These are phyloP conservation scores for Misgurnus anguillicaudatus DNA, from an alignment of 2,113 vertebrate genomes.

Conservation along the genomic window DNA sequence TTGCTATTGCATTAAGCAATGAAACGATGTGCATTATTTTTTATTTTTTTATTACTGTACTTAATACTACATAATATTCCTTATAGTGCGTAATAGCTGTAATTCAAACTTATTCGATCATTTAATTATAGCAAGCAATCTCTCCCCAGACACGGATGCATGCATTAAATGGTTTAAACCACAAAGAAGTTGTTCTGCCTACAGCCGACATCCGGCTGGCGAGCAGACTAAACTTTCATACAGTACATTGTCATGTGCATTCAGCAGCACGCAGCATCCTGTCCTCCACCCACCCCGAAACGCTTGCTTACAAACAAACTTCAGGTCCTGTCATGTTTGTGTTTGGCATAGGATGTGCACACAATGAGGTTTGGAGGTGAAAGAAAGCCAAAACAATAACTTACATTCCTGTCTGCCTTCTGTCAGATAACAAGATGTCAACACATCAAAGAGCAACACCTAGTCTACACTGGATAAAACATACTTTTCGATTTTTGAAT, in stretches of 20 bases:
- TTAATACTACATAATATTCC: too few relatives aligned
- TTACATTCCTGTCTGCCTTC: neutral
- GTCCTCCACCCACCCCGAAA: neutral
- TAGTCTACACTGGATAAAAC: too few relatives aligned
- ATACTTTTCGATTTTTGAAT: too few relatives aligned
- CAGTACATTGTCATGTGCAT: neutral
- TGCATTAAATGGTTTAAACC: too few relatives aligned
- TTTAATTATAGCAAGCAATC: too few relatives aligned
- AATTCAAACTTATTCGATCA: too few relatives aligned
- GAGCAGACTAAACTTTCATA: neutral
- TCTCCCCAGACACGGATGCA: too few relatives aligned
- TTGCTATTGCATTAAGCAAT: too few relatives aligned
- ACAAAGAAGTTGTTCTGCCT: neutral
- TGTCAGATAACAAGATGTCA: neutral
- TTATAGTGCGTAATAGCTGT: too few relatives aligned
- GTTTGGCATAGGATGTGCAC: neutral
- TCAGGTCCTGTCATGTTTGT: neutral
- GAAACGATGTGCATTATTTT: too few relatives aligned
- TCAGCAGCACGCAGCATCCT: neutral
- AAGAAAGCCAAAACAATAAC: slow-evolving; percentile 2
- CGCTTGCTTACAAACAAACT: slow-evolving; percentile 11
- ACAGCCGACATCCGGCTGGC: neutral
- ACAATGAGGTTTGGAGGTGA: neutral
- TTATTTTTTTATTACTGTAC: too few relatives aligned
- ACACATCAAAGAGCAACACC: neutral